Evolutionary conservation across 2,113 vertebrate species (phyloP), one percentile per base, ranked within the genome.

Genomic region (Carollia perspicillata): DNA sequence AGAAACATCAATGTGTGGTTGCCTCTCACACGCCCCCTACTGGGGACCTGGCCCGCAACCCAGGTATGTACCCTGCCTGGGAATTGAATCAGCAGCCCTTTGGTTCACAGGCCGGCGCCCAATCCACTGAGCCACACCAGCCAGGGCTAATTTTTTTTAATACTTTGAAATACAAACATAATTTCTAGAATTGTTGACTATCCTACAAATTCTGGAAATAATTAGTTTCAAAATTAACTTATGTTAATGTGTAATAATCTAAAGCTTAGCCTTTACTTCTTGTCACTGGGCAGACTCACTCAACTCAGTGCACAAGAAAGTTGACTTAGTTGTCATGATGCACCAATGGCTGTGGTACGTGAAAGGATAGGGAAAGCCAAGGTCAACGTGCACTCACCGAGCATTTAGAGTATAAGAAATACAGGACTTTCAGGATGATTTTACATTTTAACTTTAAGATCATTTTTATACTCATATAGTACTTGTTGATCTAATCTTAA

Each of bases 401-500:
- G 26, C 22, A 37, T 33, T 55, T 30, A 63, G 5, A 72, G 3
- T 65, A 42, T 72, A 80, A 84, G 55, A 77, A 80, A 69, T 42
- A 87, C n/a, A 80, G 42, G 42, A 47, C 74, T 83, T 79, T 60
- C 26, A 37, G 75, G 47, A 58, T 63, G 51, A 65, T 63, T 91
- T 85, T 66, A 40, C 20, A 85, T 72, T 95, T 93, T 66, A 92
- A 74, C 84, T 94, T 94, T 47, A 94, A 66, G 40, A 22, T 87
- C 9, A 49, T 71, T 80, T 93, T 90, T 95, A 2, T 88, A 66
- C 14, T 84, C 30, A 5, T 60, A 40, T 84, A 47, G 5, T 83
- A 71, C 40, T 58, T 75, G 10, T 55, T 63, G 18, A 14, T 55
- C 42, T 90, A 47, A 17, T 89, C 23, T 94, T 92, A 78, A 49